Evolutionary conservation across 2,113 vertebrate species (phyloP), one percentile per base, ranked within the genome.

Genomic region (Willisornis vidua): DNA sequence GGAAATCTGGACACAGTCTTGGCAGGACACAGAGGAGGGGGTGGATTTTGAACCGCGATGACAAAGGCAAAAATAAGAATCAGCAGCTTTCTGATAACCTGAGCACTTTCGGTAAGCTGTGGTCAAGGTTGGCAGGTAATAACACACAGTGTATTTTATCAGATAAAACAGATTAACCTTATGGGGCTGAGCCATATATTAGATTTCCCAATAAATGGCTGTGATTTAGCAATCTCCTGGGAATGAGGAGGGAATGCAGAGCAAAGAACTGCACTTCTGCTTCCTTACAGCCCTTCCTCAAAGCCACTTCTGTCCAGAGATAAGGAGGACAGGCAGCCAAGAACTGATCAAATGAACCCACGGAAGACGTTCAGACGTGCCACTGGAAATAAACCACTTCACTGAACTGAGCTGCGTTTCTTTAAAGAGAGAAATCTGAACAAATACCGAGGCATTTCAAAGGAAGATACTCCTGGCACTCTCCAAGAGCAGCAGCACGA

Each of bases 401-500:
- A 63, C 70, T 87, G 62, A 39, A 70, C 49, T 51, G 51, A 65
- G 57, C 58, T 81, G 62, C 33, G 7, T 20, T 63, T 51, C 75
- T 75, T 59, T 17, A 78, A 74, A 86, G 89, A 94, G 28, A 82
- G n/a, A 45, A 94, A 81, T 26, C 58, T 63, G 59, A 88, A 82
- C 78, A 87, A 94, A 95, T 54, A 68, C 12, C 3, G 77, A 88
- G 49, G 19, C 54, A 41, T 94, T 95, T 88, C 89, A 65, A 91
- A 94, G 74, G 75, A 55, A 71, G 46, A 83, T 14, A 25, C 49
- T 76, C 52, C 7, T 59, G 71, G 65, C 71, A 78, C 43, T 28
- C 19, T 96, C 89, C 79, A 46, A 52, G 73, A 89, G 90, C 88
- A 95, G 86, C 3, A 94, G 88, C 86, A 93, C 39, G 73, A 91